phyloP scores from a whole-genome alignment of 1,140 invertebrate species.

The Drosophila tani region DNA sequence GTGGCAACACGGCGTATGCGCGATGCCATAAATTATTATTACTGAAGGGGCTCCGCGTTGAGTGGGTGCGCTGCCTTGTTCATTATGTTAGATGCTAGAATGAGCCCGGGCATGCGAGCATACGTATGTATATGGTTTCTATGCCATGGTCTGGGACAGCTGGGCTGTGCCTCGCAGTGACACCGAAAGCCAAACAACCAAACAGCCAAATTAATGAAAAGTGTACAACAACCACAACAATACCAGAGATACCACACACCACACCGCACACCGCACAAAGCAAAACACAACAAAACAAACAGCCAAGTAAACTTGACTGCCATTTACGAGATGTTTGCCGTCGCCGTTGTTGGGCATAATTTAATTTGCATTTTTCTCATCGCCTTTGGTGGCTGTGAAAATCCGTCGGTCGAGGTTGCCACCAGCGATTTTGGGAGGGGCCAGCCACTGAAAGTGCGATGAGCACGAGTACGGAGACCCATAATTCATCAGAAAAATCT shows the following conservation, averaged over 20 bases:
- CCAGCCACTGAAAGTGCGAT: conserved; percentile 14
- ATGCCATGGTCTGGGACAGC: conserved; percentile 74
- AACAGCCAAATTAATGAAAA: conserved; percentile 50
- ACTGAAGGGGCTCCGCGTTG: conserved; percentile 25
- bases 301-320: conserved; percentile 51
- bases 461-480: conserved; percentile 4
- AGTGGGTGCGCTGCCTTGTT: conserved; percentile 40
- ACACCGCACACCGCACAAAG: conserved; percentile 6
- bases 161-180: conserved; percentile 37
- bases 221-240: conserved; percentile 22
- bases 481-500: conserved; percentile 14
- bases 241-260: neutral
- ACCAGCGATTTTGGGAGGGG: conserved; percentile 18
- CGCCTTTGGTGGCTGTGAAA: conserved; percentile 47
- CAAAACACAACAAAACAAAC: conserved; percentile 25
- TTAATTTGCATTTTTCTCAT: conserved; percentile 71
- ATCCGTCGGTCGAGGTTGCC: conserved; percentile 51
- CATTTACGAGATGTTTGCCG: conserved; percentile 33
- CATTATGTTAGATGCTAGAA: conserved; percentile 60
- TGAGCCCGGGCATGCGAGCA: conserved; percentile 5
- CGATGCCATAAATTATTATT: conserved; percentile 65
- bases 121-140: conserved; percentile 47
- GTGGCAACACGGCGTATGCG: conserved; percentile 43
- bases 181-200: conserved; percentile 37
- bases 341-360: conserved; percentile 46